phyloP scores from a whole-genome alignment of 2,113 vertebrate genomes.

The Rhipidura dahli region DNA sequence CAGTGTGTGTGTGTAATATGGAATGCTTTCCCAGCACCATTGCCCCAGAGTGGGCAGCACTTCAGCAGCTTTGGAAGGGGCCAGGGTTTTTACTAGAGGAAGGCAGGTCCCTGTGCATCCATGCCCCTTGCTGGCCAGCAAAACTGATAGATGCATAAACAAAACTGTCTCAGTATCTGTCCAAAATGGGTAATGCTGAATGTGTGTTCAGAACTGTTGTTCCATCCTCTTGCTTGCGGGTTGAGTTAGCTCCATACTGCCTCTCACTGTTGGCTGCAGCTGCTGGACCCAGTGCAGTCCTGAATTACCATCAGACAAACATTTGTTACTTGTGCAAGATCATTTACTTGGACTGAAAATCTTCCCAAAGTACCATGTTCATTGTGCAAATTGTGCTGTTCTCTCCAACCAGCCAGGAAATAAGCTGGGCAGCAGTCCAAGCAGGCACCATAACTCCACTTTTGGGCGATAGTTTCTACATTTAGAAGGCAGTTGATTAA shows the following conservation, averaged over 20 bases:
- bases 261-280: neutral
- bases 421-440: neutral
- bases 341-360: neutral
- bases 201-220: neutral
- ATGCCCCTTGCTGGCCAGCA: neutral
- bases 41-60: neutral
- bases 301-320: neutral
- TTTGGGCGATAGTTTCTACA: neutral
- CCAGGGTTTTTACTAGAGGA: neutral
- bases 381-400: neutral
- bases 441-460: neutral
- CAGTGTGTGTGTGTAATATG: accelerated
- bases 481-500: neutral
- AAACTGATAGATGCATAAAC: neutral
- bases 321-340: neutral
- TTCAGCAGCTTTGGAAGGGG: neutral
- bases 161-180: neutral
- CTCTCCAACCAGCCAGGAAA: neutral
- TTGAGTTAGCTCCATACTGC: neutral
- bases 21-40: neutral
- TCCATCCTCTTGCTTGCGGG: neutral
- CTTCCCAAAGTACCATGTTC: neutral
- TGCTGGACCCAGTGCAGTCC: neutral
- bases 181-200: neutral
- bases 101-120: neutral